These are phyloP conservation scores for Pseudopodoces humilis DNA, from an alignment of 2,113 vertebrate genomes.

Conservation along the genomic window DNA sequence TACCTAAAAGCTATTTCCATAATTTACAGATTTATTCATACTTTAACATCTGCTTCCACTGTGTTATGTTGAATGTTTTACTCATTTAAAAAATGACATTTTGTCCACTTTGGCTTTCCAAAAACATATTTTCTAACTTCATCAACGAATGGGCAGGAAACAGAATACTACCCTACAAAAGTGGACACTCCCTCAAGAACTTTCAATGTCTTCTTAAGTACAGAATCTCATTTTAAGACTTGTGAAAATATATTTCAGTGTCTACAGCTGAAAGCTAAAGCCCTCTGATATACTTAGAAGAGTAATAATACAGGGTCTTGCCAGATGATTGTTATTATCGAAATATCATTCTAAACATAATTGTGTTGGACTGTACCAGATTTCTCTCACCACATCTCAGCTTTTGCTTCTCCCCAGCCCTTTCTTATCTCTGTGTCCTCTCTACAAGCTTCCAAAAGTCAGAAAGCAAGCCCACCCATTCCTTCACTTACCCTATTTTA, in stretches of 20 bases:
- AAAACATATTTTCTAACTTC: background rate
- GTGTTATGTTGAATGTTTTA: background rate
- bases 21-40: background rate
- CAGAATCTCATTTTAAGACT: background rate
- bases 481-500: background rate
- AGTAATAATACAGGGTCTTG: background rate
- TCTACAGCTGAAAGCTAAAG: background rate
- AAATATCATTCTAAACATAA: background rate
- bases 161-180: background rate
- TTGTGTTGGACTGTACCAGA: background rate
- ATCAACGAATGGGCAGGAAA: background rate
- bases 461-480: background rate
- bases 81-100: background rate
- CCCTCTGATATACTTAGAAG: background rate
- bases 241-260: background rate
- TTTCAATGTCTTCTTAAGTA: background rate
- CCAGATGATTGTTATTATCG: background rate
- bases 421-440: background rate
- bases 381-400: background rate
- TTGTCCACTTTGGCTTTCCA: background rate
- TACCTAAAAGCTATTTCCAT: background rate
- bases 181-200: background rate
- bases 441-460: background rate
- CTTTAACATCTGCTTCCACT: background rate
- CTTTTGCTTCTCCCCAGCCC: background rate